These are phyloP conservation scores for Polymixis lichenea DNA, from an alignment of 2,888 invertebrate genomes.

Conservation along the genomic window DNA sequence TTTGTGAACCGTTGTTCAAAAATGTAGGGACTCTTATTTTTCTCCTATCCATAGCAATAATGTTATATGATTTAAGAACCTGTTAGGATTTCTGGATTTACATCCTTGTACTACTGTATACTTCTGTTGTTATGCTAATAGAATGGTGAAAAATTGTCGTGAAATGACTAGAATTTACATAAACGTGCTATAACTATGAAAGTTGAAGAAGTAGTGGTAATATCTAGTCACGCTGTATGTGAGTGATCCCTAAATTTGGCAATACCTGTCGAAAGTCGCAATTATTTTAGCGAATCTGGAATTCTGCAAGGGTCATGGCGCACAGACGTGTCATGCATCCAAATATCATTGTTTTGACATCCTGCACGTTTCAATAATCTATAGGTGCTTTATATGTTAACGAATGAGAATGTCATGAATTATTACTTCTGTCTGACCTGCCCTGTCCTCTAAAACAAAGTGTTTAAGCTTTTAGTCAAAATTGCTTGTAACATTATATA, in stretches of 20 bases:
- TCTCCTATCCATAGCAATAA: neutral
- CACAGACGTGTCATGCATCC: conserved; percentile 29
- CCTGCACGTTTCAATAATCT: conserved; percentile 45
- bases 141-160: conserved; percentile 29
- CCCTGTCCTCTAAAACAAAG: conserved; percentile 5
- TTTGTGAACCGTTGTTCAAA: conserved; percentile 18
- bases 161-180: conserved; percentile 45
- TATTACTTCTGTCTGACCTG: conserved; percentile 26
- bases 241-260: conserved; percentile 4
- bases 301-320: conserved; percentile 20
- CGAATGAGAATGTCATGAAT: conserved; percentile 32
- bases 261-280: conserved; percentile 12
- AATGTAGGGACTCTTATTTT: neutral
- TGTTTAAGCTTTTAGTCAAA: conserved; percentile 31
- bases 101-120: neutral
- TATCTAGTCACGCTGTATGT: neutral
- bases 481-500: conserved; percentile 30
- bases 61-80: neutral
- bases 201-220: conserved; percentile 26
- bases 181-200: conserved; percentile 24
- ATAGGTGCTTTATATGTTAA: conserved; percentile 39
- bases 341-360: conserved; percentile 32
- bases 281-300: conserved; percentile 19
- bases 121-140: conserved; percentile 27
- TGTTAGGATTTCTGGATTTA: conserved; percentile 14